A percentile compares a stretch with the other conserved stretches of the same genome.
Evolutionary conservation across 2,113 vertebrate species (phyloP).

Genomic region (Solea senegalensis): DNA sequence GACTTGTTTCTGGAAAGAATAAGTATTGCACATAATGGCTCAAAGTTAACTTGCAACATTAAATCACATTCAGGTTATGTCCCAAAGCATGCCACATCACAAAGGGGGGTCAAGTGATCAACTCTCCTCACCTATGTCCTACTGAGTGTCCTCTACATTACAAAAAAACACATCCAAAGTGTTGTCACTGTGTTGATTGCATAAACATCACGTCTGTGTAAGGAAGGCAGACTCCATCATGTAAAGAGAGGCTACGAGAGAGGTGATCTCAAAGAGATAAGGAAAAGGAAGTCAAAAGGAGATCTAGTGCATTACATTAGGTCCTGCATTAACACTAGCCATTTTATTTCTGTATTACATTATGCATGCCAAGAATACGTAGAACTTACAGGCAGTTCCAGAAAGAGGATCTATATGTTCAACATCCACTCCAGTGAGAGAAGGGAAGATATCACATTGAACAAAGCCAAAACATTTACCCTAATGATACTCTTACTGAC

Average conservation of each 20-base stretch:
- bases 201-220: constrained; percentile 91
- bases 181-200: constrained; percentile 93
- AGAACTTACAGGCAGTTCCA: constrained; percentile 80
- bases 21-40: constrained; percentile 99
- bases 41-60: constrained; percentile 99
- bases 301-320: constrained; percentile 94
- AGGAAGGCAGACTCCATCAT: constrained; percentile 95
- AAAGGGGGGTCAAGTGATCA: constrained; percentile 92
- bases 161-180: constrained; percentile 81
- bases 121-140: constrained; percentile 93
- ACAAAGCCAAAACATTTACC: constrained; percentile 85
- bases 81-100: constrained; percentile 97
- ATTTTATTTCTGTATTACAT: constrained; percentile 92
- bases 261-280: constrained; percentile 75
- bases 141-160: constrained; percentile 92
- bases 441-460: constrained; percentile 96
- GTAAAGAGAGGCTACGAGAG: constrained; percentile 83
- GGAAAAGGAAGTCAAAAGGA: constrained; percentile 87
- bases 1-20: constrained; percentile 93
- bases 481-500: constrained; percentile 69
- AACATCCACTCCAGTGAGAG: constrained; percentile 93
- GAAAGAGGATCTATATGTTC: constrained; percentile 84
- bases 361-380: constrained; percentile 98
- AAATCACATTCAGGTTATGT: constrained; percentile 99
- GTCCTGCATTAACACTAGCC: constrained; percentile 91